phyloP scores from a whole-genome alignment of 2,113 vertebrate species.

The Heterotilapia buettikoferi region DNA sequence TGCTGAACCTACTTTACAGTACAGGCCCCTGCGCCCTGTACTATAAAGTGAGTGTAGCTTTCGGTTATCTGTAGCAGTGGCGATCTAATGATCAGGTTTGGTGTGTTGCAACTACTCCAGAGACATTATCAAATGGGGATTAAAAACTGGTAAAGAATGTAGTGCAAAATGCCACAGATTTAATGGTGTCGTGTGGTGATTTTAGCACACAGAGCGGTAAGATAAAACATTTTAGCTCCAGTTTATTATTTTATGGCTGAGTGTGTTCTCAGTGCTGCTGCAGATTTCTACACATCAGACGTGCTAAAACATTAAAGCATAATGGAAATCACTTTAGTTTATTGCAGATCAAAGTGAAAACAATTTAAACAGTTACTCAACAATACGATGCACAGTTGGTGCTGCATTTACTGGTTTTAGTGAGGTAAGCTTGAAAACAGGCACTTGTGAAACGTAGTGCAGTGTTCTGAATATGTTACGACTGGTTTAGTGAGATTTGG shows the following conservation, averaged over 20 bases:
- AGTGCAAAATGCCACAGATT: neutral
- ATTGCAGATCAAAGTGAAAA: neutral
- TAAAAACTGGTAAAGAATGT: neutral
- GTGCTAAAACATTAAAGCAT: rapidly evolving
- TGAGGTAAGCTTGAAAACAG: neutral
- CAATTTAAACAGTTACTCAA: neutral
- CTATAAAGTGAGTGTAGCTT: neutral
- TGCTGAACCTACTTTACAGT: neutral
- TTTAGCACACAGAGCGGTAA: neutral
- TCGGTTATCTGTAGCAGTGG: rapidly evolving
- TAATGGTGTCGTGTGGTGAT: neutral
- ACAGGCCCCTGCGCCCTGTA: rapidly evolving
- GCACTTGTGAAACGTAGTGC: rapidly evolving
- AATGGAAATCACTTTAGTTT: neutral
- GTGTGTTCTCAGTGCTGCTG: neutral
- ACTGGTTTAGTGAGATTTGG: neutral
- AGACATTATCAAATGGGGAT: neutral
- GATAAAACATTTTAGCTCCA: rapidly evolving
- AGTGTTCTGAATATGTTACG: neutral
- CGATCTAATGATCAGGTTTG: neutral
- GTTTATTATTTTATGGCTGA: neutral
- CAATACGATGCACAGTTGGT: neutral
- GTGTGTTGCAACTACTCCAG: neutral
- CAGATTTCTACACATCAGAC: neutral
- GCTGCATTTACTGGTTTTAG: neutral